Base-by-base conservation (phyloP, 2,113 vertebrate species). In the Spea multiplicata region DNA sequence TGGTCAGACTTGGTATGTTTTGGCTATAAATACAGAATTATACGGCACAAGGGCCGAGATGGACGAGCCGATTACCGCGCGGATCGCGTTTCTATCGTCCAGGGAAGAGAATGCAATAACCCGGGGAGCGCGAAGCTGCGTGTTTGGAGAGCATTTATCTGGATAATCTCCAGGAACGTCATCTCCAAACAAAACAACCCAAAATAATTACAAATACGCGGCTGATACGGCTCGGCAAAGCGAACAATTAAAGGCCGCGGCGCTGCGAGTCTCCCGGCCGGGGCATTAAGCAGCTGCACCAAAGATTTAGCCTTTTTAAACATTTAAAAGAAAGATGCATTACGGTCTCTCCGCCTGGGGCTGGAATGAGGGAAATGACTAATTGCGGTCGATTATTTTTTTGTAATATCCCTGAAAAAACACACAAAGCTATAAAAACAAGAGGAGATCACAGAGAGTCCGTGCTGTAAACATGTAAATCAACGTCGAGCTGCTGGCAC, bases 171-270 rank as follows among this genome's bases (percentile, higher is more conserved):
- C 83, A 84, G 75, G 80, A 88, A 83, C 66, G 5, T 46, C 73
- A 73, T 83, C 85, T 86, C 86, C 87, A 90, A 86, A 76, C 76
- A 81, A 86, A 90, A 81, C 86, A 90, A 83, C 12, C 79, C 75
- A 76, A 74, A 55, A 44, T 78, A 86, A 85, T 73, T 82, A 83
- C 83, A 87, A 85, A 84, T 68, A 87, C 81, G 79, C 50, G 0
- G 76, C 74, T 86, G 57, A 83, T 4, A 8, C 81, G 84, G 83
- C 84, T 66, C 10, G 86, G 73, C 83, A 84, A 84, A 66, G 87
- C 6, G 45, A 83, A 82, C 82, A 83, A 70, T 76, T 7, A 59
- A 46, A 81, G 81, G 68, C 52, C 6, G 2, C 2, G 10, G 14
- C 5, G 59, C 14, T 2, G 14, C 3, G 14, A 3, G 14, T 2